Percentiles rank a stretch among this genome's conserved stretches.
Conservation (phyloP, 2,888 invertebrate genomes). For the Netelia virgata region DNA sequence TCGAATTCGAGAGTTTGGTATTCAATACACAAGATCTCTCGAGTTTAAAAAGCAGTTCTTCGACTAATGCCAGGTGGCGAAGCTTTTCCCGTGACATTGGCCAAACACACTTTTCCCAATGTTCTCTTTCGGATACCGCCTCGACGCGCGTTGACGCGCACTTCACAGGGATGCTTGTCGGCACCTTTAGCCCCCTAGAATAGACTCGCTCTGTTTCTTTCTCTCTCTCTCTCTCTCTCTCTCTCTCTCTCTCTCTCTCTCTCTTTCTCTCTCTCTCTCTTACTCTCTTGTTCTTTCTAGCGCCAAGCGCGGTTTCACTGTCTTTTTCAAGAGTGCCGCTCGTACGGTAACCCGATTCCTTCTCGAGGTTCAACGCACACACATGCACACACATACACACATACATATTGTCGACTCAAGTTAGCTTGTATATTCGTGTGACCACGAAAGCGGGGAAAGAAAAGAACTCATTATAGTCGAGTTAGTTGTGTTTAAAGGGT, state of each 20-base stretch:
- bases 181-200: conserved; percentile 74
- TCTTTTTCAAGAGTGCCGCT: conserved; percentile 75
- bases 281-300: conserved; percentile 32
- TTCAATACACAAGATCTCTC: background rate
- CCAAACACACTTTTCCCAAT: conserved; percentile 72
- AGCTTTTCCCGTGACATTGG: conserved; percentile 74
- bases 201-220: conserved; percentile 59
- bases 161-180: conserved; percentile 74
- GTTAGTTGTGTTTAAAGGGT: conserved; percentile 67
- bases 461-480: conserved; percentile 67
- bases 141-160: conserved; percentile 64
- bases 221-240: conserved; percentile 22
- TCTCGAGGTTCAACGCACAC: conserved; percentile 55
- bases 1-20: background rate
- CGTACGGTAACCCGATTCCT: conserved; percentile 73
- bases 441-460: conserved; percentile 58
- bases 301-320: conserved; percentile 53
- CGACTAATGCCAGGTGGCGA: conserved; percentile 75
- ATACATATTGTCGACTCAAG: conserved; percentile 52
- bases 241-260: too few species aligned
- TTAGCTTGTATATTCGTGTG: conserved; percentile 50
- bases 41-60: conserved; percentile 70
- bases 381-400: conserved; percentile 3
- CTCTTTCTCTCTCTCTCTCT: conserved; percentile 39
- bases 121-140: conserved; percentile 68